Percentiles rank a stretch among this genome's conserved stretches.
Conservation (phyloP, 2,888 invertebrate species). For the Arctia plantaginis region DNA sequence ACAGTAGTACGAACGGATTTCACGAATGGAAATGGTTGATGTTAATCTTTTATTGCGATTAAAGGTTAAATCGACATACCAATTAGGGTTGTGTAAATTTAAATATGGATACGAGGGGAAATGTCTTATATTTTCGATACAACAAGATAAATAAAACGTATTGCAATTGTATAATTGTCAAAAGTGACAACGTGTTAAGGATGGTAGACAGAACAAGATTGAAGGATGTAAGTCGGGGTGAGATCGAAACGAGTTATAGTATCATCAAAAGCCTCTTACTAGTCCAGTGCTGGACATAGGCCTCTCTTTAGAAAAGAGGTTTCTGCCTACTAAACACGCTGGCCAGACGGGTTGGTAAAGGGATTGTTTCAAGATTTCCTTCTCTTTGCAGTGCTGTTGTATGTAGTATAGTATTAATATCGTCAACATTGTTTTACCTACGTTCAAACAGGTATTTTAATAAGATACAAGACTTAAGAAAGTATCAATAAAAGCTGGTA, state of each 20-base stretch:
- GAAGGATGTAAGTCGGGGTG: not conserved
- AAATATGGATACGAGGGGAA: not conserved
- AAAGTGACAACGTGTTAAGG: not conserved
- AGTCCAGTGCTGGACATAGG: too few relatives aligned
- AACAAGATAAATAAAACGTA: not conserved
- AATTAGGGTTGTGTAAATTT: not conserved
- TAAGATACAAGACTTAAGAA: slow-evolving; percentile 45
- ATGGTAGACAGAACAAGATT: too few relatives aligned
- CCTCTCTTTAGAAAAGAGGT: too few relatives aligned
- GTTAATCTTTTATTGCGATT: slow-evolving; percentile 32
- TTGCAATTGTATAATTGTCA: not conserved
- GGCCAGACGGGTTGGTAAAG: too few relatives aligned
- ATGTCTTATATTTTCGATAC: not conserved
- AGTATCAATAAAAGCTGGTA: slow-evolving; percentile 40
- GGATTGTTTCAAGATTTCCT: too few relatives aligned
- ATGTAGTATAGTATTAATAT: not conserved
- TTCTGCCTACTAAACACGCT: too few relatives aligned
- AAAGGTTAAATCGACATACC: slow-evolving; percentile 19
- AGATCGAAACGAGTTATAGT: not conserved
- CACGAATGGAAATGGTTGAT: slow-evolving; percentile 29
- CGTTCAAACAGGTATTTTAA: not conserved
- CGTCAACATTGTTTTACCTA: not conserved
- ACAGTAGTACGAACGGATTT: slow-evolving; percentile 25
- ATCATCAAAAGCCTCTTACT: too few relatives aligned
- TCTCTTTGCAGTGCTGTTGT: too few relatives aligned